phyloP scores from a whole-genome alignment of 2,888 invertebrate species.

The Melinaea marsaeus region DNA sequence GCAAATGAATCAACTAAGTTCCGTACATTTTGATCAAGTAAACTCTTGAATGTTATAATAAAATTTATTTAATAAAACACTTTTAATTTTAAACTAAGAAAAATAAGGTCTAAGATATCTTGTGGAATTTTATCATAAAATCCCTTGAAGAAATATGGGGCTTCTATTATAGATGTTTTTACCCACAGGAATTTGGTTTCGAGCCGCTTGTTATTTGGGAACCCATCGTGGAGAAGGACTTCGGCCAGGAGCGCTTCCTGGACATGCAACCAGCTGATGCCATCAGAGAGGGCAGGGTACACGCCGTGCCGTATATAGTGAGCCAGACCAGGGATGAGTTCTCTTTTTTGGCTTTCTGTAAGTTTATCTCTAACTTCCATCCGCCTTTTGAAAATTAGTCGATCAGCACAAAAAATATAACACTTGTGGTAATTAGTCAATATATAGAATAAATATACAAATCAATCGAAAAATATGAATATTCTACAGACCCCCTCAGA shows the following conservation, averaged over 20 bases:
- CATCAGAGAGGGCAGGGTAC: constrained; percentile 76
- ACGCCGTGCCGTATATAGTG: constrained; percentile 81
- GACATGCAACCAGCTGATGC: constrained; percentile 77
- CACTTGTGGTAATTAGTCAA: too few species aligned
- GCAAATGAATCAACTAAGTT: too few species aligned
- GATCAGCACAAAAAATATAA: background rate
- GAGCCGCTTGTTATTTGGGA: constrained; percentile 78
- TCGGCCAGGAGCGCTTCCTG: constrained; percentile 83
- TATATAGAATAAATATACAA: too few species aligned
- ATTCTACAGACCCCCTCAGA: constrained; percentile 6
- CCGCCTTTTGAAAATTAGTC: background rate
- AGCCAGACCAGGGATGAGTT: constrained; percentile 84
- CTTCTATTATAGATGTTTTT: too few species aligned
- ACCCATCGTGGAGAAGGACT: constrained; percentile 81
- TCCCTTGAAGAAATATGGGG: too few species aligned
- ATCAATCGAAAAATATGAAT: background rate
- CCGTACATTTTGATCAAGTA: too few species aligned
- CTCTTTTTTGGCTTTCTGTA: constrained; percentile 79
- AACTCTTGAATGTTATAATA: too few species aligned
- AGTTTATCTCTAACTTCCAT: constrained; percentile 37
- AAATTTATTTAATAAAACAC: too few species aligned
- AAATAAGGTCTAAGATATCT: too few species aligned
- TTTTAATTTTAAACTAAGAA: too few species aligned
- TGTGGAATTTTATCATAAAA: too few species aligned
- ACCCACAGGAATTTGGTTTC: constrained; percentile 68